These are phyloP conservation scores for Lissonota sp. DNA, from an alignment of 2,888 invertebrate genomes.

Conservation along the genomic window DNA sequence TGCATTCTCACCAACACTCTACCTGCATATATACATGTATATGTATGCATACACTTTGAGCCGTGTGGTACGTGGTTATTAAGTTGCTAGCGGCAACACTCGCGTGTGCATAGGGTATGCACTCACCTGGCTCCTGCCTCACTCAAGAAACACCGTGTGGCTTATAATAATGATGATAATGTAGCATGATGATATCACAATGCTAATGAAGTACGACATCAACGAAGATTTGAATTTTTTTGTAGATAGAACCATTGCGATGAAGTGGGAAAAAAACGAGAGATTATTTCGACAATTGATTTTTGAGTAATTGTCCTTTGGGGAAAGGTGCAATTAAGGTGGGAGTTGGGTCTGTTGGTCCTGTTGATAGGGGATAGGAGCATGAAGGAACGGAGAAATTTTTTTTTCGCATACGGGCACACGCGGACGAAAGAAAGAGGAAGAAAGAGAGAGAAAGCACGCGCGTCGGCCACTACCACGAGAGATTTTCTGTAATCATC, in stretches of 20 bases:
- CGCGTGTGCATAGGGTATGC: constrained; percentile 59
- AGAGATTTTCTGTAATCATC: constrained; percentile 81
- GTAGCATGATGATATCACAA: constrained; percentile 17
- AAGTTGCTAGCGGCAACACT: constrained; percentile 63
- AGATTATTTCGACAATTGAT: not conserved
- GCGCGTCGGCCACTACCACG: constrained; percentile 77
- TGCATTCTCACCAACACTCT: constrained; percentile 56
- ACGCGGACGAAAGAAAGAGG: constrained; percentile 24
- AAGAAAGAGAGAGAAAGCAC: not conserved
- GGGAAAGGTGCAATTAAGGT: constrained; percentile 1
- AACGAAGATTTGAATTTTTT: constrained; percentile 19
- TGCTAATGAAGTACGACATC: constrained; percentile 32
- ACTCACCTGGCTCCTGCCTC: constrained; percentile 57
- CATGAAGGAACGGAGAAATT: constrained; percentile 15
- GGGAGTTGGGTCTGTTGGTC: not conserved
- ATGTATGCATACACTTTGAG: constrained; percentile 38
- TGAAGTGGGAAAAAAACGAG: not conserved
- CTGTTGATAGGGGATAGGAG: not conserved
- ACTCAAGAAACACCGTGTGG: constrained; percentile 37
- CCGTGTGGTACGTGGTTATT: constrained; percentile 63
- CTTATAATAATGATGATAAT: constrained; percentile 46
- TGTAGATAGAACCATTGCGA: not conserved
- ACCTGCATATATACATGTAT: constrained; percentile 13
- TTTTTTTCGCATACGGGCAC: too few species aligned
- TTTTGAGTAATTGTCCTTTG: not conserved